Conservation (phyloP, 2,113 vertebrate species). For the Pygoscelis adeliae region DNA sequence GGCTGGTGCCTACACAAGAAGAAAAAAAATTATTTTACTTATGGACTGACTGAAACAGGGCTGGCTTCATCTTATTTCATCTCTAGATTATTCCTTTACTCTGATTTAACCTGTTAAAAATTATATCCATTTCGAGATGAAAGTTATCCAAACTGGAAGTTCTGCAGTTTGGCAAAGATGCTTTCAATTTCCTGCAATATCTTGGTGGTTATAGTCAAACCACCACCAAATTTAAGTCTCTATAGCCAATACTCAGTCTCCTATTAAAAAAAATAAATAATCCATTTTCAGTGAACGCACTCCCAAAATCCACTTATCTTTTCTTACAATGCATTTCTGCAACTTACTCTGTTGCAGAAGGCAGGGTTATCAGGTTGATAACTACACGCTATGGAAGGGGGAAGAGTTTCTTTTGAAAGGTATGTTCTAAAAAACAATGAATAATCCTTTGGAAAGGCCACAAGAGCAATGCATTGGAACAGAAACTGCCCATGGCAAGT, state of each 20-base stretch:
- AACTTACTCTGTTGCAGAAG: background rate
- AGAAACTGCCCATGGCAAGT: background rate
- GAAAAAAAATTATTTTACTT: background rate
- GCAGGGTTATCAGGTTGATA: background rate
- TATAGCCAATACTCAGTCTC: background rate
- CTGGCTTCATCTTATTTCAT: background rate
- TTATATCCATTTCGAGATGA: background rate
- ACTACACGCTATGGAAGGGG: background rate
- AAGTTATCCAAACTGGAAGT: background rate
- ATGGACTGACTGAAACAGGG: background rate
- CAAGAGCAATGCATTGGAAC: background rate
- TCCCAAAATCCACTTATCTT: background rate
- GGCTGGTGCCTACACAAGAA: background rate
- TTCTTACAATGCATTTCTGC: background rate
- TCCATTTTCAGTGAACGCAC: accelerated
- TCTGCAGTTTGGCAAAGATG: background rate
- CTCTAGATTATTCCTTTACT: background rate
- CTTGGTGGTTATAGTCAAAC: background rate
- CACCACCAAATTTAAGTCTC: background rate
- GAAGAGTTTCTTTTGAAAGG: background rate
- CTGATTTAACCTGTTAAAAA: background rate
- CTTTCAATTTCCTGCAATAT: background rate
- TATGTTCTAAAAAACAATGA: background rate
- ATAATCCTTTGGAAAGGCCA: background rate
- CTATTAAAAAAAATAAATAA: background rate